Evolutionary conservation across 1,140 invertebrate species (phyloP), one percentile per base, ranked within the genome.

Genomic region (Drosophila nasuta): DNA sequence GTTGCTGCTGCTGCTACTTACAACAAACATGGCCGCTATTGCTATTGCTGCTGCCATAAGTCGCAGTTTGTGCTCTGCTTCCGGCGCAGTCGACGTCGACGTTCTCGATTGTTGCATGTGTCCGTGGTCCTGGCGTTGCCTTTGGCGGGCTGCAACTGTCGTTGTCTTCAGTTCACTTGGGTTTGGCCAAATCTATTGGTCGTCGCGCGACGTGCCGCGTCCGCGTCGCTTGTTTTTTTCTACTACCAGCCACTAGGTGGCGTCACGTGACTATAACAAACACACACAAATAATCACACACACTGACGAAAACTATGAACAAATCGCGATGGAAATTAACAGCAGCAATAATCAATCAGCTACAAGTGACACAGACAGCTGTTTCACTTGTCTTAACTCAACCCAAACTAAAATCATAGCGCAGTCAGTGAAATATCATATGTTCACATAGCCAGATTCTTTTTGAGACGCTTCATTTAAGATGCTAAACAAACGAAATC

Each of bases 111-210:
- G 85, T 89, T 89, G 85, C 85, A 87, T 87, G 83, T 87, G 82
- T 70, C 77, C 65, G 65, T 75, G 60, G 77, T 64, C 7, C 17
- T 57, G 41, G 59, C 67, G 76, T 79, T 76, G 76, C 83, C 83
- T 88, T 83, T 83, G 77, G 83, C 83, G 85, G 69, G 77, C 70
- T 88, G 83, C 83, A 88, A 65, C 73, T 80, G 67, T 80, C 80
- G 85, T 89, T 89, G 83, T 83, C 83, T 87, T 87, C 83, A 87
- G 83, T 83, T 87, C 77, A 64, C 77, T 78, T 72, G 83, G 69
- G 80, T 70, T 83, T 87, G 83, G 85, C 83, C 83, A 87, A 87
- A 87, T 87, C 81, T 88, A 87, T 88, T 87, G 83, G 83, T 87
- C 85, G 83, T 71, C 85, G 76, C 67, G 68, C 62, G 74, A 71